Evolutionary conservation across 2,797 vertebrate species (phyloP).

Genomic region (Amblyraja radiata): DNA sequence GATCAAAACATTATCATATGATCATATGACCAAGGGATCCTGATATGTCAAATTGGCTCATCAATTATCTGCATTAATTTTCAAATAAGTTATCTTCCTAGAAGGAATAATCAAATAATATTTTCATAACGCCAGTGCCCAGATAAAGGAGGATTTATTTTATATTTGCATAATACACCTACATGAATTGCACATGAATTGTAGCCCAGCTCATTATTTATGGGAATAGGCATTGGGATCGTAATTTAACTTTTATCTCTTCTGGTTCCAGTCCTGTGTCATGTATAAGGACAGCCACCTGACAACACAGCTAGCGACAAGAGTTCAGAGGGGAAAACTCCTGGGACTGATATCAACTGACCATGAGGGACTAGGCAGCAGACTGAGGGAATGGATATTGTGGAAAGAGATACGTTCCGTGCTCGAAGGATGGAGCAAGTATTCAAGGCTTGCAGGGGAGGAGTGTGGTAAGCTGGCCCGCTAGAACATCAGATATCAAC

Average conservation of each 20-base stretch:
- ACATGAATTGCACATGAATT: not conserved
- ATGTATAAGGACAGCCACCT: not conserved
- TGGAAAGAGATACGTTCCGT: not conserved
- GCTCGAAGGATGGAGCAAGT: not conserved
- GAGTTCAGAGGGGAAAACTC: not conserved
- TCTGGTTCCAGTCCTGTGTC: not conserved
- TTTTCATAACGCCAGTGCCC: not conserved
- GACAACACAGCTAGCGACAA: not conserved
- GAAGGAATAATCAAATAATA: not conserved
- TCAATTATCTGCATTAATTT: not conserved
- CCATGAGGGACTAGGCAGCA: not conserved
- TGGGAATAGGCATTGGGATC: not conserved
- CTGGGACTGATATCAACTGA: too few relatives aligned
- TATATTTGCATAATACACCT: not conserved
- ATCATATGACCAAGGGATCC: not conserved
- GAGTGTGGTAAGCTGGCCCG: not conserved
- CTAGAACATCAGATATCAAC: too few relatives aligned
- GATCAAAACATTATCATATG: not conserved
- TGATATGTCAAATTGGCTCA: not conserved
- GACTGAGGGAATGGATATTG: not conserved
- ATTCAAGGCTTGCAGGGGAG: not conserved
- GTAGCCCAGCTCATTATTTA: not conserved
- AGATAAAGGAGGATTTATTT: not conserved
- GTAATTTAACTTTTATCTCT: not conserved
- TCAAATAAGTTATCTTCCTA: not conserved